A percentile compares a stretch with the other conserved stretches of the same genome.
phyloP scores from a whole-genome alignment of 2,888 invertebrate genomes.

The Syrphus vitripennis region DNA sequence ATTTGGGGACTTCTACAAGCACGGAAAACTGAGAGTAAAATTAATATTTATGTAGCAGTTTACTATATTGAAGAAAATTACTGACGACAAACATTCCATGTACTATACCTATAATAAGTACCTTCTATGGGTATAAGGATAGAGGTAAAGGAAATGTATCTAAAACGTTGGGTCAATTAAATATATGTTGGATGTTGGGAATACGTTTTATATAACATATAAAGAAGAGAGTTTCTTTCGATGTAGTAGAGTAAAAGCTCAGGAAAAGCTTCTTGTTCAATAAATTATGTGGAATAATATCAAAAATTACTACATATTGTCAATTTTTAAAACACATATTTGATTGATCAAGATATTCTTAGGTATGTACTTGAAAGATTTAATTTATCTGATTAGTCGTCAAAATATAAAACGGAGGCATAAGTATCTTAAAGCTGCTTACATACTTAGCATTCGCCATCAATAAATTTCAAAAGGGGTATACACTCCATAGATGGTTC shows the following conservation, averaged over 20 bases:
- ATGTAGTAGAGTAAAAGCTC: constrained; percentile 45
- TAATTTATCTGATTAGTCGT: not conserved
- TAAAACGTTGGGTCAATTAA: constrained; percentile 53
- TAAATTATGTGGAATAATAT: not conserved
- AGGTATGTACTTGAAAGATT: not conserved
- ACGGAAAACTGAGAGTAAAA: not conserved
- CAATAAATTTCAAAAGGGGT: constrained; percentile 42
- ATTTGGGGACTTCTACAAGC: not conserved
- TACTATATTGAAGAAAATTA: constrained; percentile 24
- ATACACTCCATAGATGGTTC: constrained; percentile 47
- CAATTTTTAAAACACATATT: not conserved
- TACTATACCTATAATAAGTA: not conserved
- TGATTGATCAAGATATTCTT: not conserved
- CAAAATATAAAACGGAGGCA: not conserved
- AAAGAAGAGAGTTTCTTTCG: not conserved
- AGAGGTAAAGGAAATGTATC: constrained; percentile 27
- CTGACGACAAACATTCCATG: constrained; percentile 22
- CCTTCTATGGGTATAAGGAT: not conserved
- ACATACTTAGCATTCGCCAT: constrained; percentile 21
- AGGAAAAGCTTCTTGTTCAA: constrained; percentile 22
- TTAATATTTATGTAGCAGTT: constrained; percentile 27
- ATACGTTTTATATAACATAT: constrained; percentile 7
- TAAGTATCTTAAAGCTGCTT: constrained; percentile 15
- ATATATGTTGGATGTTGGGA: constrained; percentile 30
- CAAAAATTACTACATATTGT: not conserved